Percentiles rank a stretch among this genome's conserved stretches.
Conservation (phyloP, 35 echinoderm and acorn worm species). For the Ophioderma brevispina region DNA sequence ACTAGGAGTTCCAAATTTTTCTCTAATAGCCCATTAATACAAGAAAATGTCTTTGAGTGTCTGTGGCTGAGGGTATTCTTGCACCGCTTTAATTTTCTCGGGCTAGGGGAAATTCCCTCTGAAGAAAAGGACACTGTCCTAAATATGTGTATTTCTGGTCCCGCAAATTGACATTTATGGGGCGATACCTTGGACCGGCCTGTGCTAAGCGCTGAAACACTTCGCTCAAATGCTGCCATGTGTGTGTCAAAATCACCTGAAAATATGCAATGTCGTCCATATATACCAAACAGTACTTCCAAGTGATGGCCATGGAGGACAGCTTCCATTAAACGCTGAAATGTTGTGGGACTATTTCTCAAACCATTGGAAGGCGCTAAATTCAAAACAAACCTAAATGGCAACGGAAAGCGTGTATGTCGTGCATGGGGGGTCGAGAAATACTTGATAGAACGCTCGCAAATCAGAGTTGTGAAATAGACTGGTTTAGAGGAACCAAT, state of each 20-base stretch:
- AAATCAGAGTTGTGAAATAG: conserved; percentile 11
- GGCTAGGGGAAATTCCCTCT: conserved; percentile 28
- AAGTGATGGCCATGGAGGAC: conserved; percentile 15
- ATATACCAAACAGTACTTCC: neutral
- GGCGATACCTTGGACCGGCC: conserved; percentile 14
- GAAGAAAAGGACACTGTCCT: conserved; percentile 4
- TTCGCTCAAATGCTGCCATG: neutral
- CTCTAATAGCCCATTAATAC: conserved; percentile 30
- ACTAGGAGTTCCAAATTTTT: conserved; percentile 18
- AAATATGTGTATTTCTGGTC: neutral
- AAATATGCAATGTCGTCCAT: conserved; percentile 26
- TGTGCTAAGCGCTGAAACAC: conserved; percentile 9
- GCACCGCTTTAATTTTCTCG: conserved; percentile 22
- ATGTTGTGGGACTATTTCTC: conserved; percentile 17
- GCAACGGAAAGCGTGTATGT: conserved; percentile 28
- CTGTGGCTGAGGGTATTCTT: conserved; percentile 13
- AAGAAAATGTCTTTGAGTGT: conserved; percentile 35
- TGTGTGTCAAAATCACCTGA: conserved; percentile 28
- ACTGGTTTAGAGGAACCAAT: neutral
- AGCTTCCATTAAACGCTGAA: conserved; percentile 47
- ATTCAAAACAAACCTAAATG: conserved; percentile 35
- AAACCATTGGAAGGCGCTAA: conserved; percentile 26
- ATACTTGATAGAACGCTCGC: neutral
- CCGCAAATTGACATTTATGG: conserved; percentile 35
- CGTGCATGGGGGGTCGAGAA: neutral